A percentile compares a stretch with the other conserved stretches of the same genome.
Evolutionary conservation across 2,113 vertebrate species (phyloP).

Genomic region (Dromiciops gliroides): DNA sequence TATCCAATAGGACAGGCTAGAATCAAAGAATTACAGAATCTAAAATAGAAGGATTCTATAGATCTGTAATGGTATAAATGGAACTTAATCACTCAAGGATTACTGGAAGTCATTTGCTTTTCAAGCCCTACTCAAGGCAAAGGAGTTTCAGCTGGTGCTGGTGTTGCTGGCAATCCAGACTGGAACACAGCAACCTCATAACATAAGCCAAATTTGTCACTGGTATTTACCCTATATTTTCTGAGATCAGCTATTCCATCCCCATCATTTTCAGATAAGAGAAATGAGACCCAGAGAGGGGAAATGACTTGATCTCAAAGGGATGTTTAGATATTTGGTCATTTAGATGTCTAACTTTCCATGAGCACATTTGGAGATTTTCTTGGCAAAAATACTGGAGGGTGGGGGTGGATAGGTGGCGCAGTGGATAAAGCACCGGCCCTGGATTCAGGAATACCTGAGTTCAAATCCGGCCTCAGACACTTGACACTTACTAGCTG

Average conservation of each 20-base stretch:
- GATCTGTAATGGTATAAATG: background rate
- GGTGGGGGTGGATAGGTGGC: too few species aligned
- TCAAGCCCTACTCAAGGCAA: background rate
- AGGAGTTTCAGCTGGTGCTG: background rate
- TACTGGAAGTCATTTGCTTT: background rate
- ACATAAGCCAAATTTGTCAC: background rate
- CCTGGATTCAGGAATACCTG: too few species aligned
- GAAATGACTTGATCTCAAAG: background rate
- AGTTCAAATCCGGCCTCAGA: too few species aligned
- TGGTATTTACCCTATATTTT: background rate
- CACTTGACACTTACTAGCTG: too few species aligned
- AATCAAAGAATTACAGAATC: background rate
- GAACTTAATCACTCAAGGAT: background rate
- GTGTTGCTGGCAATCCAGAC: background rate
- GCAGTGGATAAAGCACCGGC: too few species aligned
- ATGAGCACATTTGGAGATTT: background rate
- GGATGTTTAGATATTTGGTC: too few species aligned
- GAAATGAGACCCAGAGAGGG: background rate
- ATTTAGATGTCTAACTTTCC: background rate
- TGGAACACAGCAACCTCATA: background rate
- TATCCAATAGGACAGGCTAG: background rate
- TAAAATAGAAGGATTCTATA: background rate
- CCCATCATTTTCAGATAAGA: background rate
- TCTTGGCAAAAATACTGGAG: background rate
- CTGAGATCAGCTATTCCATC: background rate